Percentiles rank a stretch among this genome's conserved stretches.
Conservation (phyloP, 2,888 invertebrate species). For the Syritta pipiens region DNA sequence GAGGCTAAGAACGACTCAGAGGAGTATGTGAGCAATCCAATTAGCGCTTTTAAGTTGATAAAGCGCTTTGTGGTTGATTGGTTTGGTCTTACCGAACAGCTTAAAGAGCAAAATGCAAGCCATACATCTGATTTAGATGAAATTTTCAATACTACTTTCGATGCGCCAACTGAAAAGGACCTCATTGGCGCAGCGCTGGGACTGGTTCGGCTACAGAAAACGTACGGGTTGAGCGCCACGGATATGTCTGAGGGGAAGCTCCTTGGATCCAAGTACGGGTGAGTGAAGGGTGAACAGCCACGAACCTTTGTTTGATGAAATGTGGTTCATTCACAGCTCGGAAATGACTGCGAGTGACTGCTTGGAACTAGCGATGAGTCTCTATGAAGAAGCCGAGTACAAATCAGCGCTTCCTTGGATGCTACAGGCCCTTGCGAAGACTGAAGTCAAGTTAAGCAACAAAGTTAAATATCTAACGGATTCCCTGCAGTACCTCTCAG, state of each 20-base stretch:
- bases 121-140: no score
- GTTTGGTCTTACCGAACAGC: no score
- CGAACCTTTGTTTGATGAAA: constrained; percentile 72
- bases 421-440: constrained; percentile 58
- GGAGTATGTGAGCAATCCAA: constrained; percentile 90
- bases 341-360: constrained; percentile 72
- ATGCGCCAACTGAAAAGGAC: constrained; percentile 89
- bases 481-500: constrained; percentile 3
- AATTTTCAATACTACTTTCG: background rate
- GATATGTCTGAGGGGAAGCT: constrained; percentile 90
- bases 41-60: constrained; percentile 93
- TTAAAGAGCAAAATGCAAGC: no score
- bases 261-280: constrained; percentile 82
- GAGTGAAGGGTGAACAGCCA: background rate
- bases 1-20: background rate
- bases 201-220: constrained; percentile 92
- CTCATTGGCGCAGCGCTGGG: constrained; percentile 94
- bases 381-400: constrained; percentile 57
- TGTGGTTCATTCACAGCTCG: constrained; percentile 79
- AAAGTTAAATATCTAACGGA: background rate
- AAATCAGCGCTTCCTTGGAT: constrained; percentile 72
- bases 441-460: background rate
- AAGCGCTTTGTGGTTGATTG: constrained; percentile 94
- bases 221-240: constrained; percentile 90
- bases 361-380: constrained; percentile 68